Conservation (phyloP, 2,888 invertebrate species). For the Sialis lutaria region DNA sequence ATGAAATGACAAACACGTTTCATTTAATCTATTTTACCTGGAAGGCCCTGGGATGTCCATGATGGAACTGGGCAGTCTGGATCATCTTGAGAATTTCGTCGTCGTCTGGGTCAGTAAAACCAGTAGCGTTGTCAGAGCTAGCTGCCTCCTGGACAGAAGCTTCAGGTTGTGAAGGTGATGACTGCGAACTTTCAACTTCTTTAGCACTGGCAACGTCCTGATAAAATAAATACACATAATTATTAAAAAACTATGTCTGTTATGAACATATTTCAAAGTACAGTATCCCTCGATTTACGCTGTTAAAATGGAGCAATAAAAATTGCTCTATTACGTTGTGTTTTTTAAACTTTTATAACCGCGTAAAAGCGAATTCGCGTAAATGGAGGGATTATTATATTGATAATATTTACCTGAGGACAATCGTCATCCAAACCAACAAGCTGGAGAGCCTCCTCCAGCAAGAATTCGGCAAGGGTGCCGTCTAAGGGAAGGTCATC, state of each 20-base stretch:
- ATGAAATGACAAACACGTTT: no score
- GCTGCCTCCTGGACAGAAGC: slow-evolving; percentile 9
- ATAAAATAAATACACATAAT: neutral
- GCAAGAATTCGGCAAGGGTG: slow-evolving; percentile 38
- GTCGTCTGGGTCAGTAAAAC: slow-evolving; percentile 20
- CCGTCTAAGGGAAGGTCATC: slow-evolving; percentile 38
- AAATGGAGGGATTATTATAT: no score
- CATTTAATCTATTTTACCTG: slow-evolving; percentile 33
- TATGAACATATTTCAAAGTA: no score
- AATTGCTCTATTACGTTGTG: no score
- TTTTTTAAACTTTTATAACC: no score
- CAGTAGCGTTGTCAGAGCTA: slow-evolving; percentile 9
- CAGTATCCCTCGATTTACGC: no score
- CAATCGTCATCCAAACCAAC: slow-evolving; percentile 50
- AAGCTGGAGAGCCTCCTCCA: slow-evolving; percentile 56
- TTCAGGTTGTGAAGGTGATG: neutral
- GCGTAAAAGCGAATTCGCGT: no score
- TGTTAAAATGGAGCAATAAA: no score
- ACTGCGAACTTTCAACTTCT: no score
- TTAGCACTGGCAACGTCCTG: neutral
- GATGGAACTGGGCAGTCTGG: slow-evolving; percentile 44
- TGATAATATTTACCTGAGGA: slow-evolving; percentile 28
- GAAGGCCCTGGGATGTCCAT: slow-evolving; percentile 43
- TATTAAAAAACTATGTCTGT: no score
- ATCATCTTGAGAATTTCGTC: slow-evolving; percentile 37